Evolutionary conservation across 2,888 invertebrate genomes (phyloP).

Genomic region (Mythimna lalbum): DNA sequence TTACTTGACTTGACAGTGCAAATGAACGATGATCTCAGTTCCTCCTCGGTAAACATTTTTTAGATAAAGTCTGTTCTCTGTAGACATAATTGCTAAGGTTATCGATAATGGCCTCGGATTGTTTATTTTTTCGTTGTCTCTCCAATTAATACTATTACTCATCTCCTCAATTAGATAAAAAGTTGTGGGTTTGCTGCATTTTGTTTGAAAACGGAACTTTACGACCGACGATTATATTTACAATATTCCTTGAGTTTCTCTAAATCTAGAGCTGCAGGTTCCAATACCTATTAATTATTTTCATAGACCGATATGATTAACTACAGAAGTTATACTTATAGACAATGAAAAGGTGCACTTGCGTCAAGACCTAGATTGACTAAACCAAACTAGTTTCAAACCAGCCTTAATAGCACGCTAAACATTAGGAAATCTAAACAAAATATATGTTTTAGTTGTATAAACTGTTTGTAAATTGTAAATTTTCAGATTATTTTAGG

Average conservation of each 20-base stretch:
- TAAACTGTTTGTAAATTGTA: background rate
- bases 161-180: background rate
- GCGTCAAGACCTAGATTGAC: slow-evolving; percentile 38
- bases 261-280: background rate
- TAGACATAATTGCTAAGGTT: slow-evolving; percentile 58
- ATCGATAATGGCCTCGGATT: slow-evolving; percentile 55
- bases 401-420: slow-evolving; percentile 20
- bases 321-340: slow-evolving; percentile 26
- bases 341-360: slow-evolving; percentile 33
- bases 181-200: background rate
- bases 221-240: background rate
- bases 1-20: slow-evolving; percentile 23
- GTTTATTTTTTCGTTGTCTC: slow-evolving; percentile 26
- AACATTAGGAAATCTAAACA: slow-evolving; percentile 36
- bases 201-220: background rate
- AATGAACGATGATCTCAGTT: slow-evolving; percentile 68
- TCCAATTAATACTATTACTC: slow-evolving; percentile 4
- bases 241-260: background rate
- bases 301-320: slow-evolving; percentile 7
- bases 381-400: slow-evolving; percentile 38
- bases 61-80: slow-evolving; percentile 55
- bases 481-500: background rate
- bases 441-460: slow-evolving; percentile 6
- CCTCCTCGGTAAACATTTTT: slow-evolving; percentile 62
- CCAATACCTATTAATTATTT: slow-evolving; percentile 4